phyloP scores from a whole-genome alignment of 53 echinoderm and acorn worm genomes.

The Holothuria leucospilota region DNA sequence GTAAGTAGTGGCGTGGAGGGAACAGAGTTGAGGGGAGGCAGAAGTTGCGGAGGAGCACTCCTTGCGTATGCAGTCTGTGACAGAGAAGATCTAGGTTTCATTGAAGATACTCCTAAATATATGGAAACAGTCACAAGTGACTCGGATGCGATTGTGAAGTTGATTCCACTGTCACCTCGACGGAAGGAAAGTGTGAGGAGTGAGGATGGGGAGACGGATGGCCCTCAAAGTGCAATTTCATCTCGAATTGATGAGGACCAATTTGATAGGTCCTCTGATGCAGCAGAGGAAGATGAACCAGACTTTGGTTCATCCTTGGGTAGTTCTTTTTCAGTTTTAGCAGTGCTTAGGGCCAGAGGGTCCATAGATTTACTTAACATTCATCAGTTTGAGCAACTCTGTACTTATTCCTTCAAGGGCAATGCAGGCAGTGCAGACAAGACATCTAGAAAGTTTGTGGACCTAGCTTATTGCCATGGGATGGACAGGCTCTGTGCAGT shows the following conservation, averaged over 20 bases:
- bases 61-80: conserved; percentile 1
- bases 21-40: not conserved
- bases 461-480: conserved; percentile 86
- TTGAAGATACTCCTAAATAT: conserved; percentile 19
- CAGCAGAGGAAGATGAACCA: conserved; percentile 62
- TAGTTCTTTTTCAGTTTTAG: conserved; percentile 52
- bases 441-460: conserved; percentile 57
- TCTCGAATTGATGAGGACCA: conserved; percentile 47
- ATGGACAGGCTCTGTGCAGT: conserved; percentile 94
- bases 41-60: conserved; percentile 12
- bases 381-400: conserved; percentile 67
- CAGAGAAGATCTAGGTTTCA: conserved; percentile 15
- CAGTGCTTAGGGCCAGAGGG: conserved; percentile 76
- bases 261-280: conserved; percentile 43
- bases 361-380: conserved; percentile 75
- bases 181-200: conserved; percentile 40
- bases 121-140: conserved; percentile 39
- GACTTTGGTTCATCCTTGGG: conserved; percentile 54
- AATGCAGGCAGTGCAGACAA: not conserved
- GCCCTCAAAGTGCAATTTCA: conserved; percentile 38
- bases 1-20: not conserved
- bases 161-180: conserved; percentile 20
- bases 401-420: conserved; percentile 12
- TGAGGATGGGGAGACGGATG: conserved; percentile 12
- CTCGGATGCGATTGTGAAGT: not conserved